Evolutionary conservation across 2,113 vertebrate genomes (phyloP), one percentile per base, ranked within the genome.

Genomic region (Lipophrys pholis): DNA sequence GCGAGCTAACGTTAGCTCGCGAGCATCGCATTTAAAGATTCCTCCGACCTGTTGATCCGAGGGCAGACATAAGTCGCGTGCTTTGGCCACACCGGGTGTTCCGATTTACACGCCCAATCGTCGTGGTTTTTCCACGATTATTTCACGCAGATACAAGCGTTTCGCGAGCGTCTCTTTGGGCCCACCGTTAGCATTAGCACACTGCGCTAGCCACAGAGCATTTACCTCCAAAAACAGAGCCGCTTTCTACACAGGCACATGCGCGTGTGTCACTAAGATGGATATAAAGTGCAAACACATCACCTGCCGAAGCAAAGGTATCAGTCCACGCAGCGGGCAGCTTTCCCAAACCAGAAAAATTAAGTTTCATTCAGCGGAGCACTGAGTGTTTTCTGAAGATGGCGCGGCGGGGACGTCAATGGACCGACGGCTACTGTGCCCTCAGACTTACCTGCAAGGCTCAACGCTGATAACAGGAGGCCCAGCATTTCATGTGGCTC

Each of bases 351-450:
- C 69, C 66, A 54, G n/a, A 51, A 58, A 71, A 64, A 69, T 46
- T 1, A 59, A 78, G 70, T 77, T 82, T 67, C 80, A 86, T 85
- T 91, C 84, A 88, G 70, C 35, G 53, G 35, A 62, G 67, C 40
- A 56, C 67, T 64, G 66, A 80, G 53, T 86, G 78, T 86, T 91
- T 93, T 94, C 79, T 62, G 86, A 95, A 94, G 93, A 94, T 94
- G 94, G 93, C 94, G 93, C 93, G 83, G 68, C 85, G 39, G 36
- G 48, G 49, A 88, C 83, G 81, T 89, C 88, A 83, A 78, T 61
- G 89, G 0, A 41, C 0, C 0, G 0, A 0, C 8, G 30, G 5
- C 1, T 1, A 8, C 5, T 12, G 0, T 4, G 9, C 57, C 83
- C 89, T 39, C 41, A 15, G 0, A 0, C 0, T 5, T 0, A 0